Base-by-base conservation (phyloP, 2,888 invertebrate species). In the Hypselothyrea guttata region DNA sequence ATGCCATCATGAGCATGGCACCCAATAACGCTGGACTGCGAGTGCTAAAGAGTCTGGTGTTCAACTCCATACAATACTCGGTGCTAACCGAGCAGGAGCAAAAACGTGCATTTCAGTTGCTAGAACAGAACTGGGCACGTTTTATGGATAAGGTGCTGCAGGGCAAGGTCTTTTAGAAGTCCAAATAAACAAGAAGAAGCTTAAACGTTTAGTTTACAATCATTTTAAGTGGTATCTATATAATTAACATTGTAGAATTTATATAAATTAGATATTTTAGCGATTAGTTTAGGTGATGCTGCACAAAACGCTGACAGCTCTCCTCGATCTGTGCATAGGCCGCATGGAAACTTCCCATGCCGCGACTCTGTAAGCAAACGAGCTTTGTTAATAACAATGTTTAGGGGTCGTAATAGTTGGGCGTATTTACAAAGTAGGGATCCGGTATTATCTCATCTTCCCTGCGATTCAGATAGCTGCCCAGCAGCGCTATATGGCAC, bases 401-500 rank as follows among this genome's bases (percentile, higher is more conserved):
- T 0, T 7, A 1, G 30, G 12, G 8, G 5, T 0, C 12, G 5
- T n/a, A 28, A 7, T 9, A 16, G 1, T 8, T 7, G 1, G 0
- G 1, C 1, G 5, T 15, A 89, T 93, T 92, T 92, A 96, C 97
- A 91, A 95, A 97, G 88, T 97, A 97, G 5, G 98, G 98, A 90
- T 98, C 98, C 62, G 93, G 91, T 71, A 98, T 97, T 56, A 95
- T 94, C 64, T 92, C 90, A 64, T 95, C 94, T 35, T 94, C 94
- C 4, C 61, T 46, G 84, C 94, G 88, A 1, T 95, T 94, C 88
- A 97, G 95, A 90, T 94, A 97, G 53, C 93, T 93, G 27, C 97
- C 98, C 55, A 98, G 92, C 8, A 97, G 90, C 52, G 94, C 91
- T 30, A 98, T 91, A 85, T 93, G 92, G 0, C 97, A 95, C 84